Conservation (phyloP, 1,140 invertebrate genomes). For the Calliopsis andreniformis region DNA sequence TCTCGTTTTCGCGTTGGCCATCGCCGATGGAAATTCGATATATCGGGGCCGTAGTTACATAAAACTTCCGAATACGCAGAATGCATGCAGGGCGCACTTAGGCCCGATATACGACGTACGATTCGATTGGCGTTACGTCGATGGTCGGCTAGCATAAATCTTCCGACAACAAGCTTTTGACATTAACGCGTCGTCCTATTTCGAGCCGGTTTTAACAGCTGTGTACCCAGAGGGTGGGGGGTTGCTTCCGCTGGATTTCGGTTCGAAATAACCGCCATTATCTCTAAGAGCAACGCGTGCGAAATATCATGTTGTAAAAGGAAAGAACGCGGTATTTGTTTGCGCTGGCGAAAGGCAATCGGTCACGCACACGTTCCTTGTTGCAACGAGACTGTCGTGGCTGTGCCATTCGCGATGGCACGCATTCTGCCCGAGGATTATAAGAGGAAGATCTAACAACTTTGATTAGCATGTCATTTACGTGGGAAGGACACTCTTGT, state of each 20-base stretch:
- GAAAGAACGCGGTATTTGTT: slow-evolving; percentile 33
- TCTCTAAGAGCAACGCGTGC: slow-evolving; percentile 35
- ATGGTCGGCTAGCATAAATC: slow-evolving; percentile 40
- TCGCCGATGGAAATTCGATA: not conserved
- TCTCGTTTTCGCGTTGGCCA: not conserved
- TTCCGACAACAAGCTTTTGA: slow-evolving; percentile 44
- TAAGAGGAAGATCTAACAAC: too few relatives aligned
- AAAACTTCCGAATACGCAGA: not conserved
- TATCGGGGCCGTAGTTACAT: not conserved
- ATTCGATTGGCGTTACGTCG: not conserved
- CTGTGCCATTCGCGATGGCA: not conserved
- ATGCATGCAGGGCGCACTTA: not conserved
- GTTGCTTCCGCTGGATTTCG: slow-evolving; percentile 15
- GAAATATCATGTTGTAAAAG: slow-evolving; percentile 19
- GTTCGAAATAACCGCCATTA: slow-evolving; percentile 32
- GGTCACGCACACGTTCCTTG: not conserved
- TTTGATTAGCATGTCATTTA: too few relatives aligned
- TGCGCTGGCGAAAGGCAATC: not conserved
- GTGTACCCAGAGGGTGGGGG: slow-evolving; percentile 7
- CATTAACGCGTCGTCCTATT: slow-evolving; percentile 55
- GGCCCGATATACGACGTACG: not conserved
- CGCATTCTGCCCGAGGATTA: too few relatives aligned
- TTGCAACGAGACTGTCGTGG: not conserved
- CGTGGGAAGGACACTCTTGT: too few relatives aligned
- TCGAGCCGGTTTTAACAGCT: slow-evolving; percentile 37